Base-by-base conservation (phyloP, 2,888 invertebrate species). In the Mesodorylaimus sp. region DNA sequence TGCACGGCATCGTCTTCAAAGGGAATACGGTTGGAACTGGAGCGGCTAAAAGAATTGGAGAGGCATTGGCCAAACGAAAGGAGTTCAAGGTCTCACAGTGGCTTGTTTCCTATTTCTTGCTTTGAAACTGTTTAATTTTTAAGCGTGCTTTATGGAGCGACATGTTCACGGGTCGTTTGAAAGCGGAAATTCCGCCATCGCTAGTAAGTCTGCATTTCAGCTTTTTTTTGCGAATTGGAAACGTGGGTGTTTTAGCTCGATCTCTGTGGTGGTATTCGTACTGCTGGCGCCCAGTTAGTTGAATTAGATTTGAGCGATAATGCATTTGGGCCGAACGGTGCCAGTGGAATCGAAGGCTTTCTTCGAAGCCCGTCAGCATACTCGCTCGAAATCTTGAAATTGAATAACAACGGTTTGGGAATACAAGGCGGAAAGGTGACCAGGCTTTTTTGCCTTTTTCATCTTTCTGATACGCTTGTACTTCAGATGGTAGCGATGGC, bases 341-440 rank as follows among this genome's bases (percentile, higher is more conserved):
- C 91, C 43, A 77, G 81, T 57, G 89, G 88, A 0, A 72, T 95
- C 10, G 81, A 82, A 0, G 77, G 79, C 19, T 72, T 95, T 23
- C 69, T 97, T 37, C 77, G 78, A 56, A 87, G 88, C 41, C 76
- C 80, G 1, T 78, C 83, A 0, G 91, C 91, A 66, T 85, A 79
- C 60, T 77, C 81, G 1, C 70, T 97, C 25, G 75, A 82, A 71
- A 80, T 80, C 61, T 70, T 97, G 0, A 75, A 80, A 37, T 71
- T 97, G 0, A 89, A 93, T 66, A 97, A 97, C 69, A 91, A 89
- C 64, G 95, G 95, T 0, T 73, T 95, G 7, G 95, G 95, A 3
- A 83, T 84, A 48, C 77, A 79, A 0, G 95, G 93, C 7, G 91
- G 85, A 2, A 77, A 72, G 65, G 75, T 75, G 56, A 39, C 46